Percentiles rank a stretch among this genome's conserved stretches.
These are phyloP conservation scores for Pyralis farinalis DNA, from an alignment of 2,888 invertebrate species.

Conservation along the genomic window DNA sequence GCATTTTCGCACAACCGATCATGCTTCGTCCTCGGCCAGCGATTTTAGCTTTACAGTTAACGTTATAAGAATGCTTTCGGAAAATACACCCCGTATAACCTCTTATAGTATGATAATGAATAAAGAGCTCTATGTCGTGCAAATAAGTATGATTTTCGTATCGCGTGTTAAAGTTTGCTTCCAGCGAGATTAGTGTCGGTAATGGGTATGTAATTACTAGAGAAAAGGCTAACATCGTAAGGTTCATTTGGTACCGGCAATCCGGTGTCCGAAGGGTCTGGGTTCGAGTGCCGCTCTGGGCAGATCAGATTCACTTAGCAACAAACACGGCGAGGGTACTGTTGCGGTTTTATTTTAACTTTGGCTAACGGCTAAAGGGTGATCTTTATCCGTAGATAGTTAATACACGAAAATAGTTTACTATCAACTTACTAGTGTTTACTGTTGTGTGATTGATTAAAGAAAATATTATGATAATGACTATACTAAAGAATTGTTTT, in stretches of 20 bases:
- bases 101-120: constrained; percentile 19
- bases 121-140: constrained; percentile 35
- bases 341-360: constrained; percentile 8
- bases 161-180: constrained; percentile 24
- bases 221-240: constrained; percentile 77
- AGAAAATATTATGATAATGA: too few species aligned
- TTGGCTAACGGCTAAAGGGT: background rate
- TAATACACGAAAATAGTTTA: too few species aligned
- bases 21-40: constrained; percentile 28
- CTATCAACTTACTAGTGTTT: too few species aligned
- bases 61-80: constrained; percentile 61
- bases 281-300: constrained; percentile 43
- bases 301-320: constrained; percentile 51
- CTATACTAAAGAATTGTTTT: too few species aligned
- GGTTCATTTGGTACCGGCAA: constrained; percentile 71
- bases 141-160: constrained; percentile 33
- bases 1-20: constrained; percentile 14
- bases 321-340: constrained; percentile 36
- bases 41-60: constrained; percentile 58
- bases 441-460: too few species aligned
- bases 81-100: constrained; percentile 31
- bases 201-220: constrained; percentile 76
- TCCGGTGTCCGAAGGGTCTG: constrained; percentile 58
- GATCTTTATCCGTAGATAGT: too few species aligned
- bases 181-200: constrained; percentile 67